phyloP scores from a whole-genome alignment of 2,113 vertebrate species.

The Scomber colias region DNA sequence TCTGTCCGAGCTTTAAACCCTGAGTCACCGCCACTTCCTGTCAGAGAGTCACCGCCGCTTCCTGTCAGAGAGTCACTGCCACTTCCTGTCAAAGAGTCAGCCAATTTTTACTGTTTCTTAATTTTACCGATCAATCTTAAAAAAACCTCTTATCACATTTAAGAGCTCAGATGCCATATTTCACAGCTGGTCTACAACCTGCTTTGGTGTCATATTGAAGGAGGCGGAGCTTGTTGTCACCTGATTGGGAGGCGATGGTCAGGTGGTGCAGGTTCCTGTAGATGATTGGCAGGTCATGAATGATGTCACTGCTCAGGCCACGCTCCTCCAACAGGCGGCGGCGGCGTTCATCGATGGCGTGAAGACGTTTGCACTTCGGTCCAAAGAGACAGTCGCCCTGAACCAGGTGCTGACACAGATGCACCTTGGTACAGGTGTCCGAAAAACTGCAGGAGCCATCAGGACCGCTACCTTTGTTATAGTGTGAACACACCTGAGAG shows the following conservation, averaged over 20 bases:
- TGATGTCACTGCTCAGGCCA: conserved; percentile 70
- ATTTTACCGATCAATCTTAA: no score
- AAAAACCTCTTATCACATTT: no score
- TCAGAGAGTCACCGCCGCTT: conserved; percentile 3
- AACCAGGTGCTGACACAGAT: conserved; percentile 82
- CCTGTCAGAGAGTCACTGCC: no score
- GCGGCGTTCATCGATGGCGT: conserved; percentile 64
- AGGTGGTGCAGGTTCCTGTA: conserved; percentile 79
- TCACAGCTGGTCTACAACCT: no score
- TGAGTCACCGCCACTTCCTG: conserved; percentile 50
- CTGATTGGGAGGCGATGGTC: conserved; percentile 8
- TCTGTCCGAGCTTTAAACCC: conserved; percentile 24
- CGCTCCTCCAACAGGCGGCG: conserved; percentile 73
- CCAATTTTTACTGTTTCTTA: no score
- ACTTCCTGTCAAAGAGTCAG: no score
- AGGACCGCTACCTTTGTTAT: conserved; percentile 76
- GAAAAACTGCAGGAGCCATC: conserved; percentile 78
- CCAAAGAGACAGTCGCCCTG: conserved; percentile 80
- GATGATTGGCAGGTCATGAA: conserved; percentile 71
- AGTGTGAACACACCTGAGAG: conserved; percentile 80
- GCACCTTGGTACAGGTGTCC: conserved; percentile 78
- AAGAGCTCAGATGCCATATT: no score
- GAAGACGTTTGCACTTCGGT: conserved; percentile 73
- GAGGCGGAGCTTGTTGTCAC: conserved; percentile 22
- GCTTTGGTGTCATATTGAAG: no score